phyloP scores from a whole-genome alignment of 35 echinoderm and acorn worm genomes.

The Amphiura filiformis region DNA sequence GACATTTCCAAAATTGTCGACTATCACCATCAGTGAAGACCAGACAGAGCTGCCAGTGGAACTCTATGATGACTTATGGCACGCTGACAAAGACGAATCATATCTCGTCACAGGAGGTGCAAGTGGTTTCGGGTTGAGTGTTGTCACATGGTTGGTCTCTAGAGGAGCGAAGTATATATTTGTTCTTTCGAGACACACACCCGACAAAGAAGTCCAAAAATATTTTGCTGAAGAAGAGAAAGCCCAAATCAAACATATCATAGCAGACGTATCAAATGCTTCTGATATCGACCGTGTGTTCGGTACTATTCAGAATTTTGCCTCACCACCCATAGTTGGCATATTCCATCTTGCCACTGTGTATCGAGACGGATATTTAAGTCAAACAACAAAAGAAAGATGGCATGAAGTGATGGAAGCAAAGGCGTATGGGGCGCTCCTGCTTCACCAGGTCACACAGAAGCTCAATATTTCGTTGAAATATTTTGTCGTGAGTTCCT shows the following conservation, averaged over 20 bases:
- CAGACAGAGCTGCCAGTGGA: neutral
- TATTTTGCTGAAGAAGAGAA: neutral
- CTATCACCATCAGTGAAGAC: neutral
- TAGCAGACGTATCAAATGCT: slow-evolving; percentile 23
- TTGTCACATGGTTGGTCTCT: slow-evolving; percentile 44
- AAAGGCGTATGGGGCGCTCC: slow-evolving; percentile 58
- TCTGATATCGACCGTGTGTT: slow-evolving; percentile 7
- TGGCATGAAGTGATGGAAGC: slow-evolving; percentile 51
- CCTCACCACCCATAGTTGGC: slow-evolving; percentile 10
- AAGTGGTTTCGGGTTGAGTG: slow-evolving; percentile 54
- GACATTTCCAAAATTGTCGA: too few species aligned
- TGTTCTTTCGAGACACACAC: slow-evolving; percentile 13
- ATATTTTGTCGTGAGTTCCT: slow-evolving; percentile 58
- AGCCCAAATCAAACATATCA: slow-evolving; percentile 9
- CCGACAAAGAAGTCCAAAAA: neutral
- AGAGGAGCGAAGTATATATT: slow-evolving; percentile 40
- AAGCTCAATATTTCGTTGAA: slow-evolving; percentile 44
- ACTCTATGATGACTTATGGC: neutral
- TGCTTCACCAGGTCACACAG: slow-evolving; percentile 49
- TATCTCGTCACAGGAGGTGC: slow-evolving; percentile 74
- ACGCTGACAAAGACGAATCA: neutral
- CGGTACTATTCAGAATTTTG: neutral
- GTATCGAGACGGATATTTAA: slow-evolving; percentile 39
- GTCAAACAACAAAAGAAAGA: slow-evolving; percentile 4
- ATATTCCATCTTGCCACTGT: slow-evolving; percentile 67